Conservation (phyloP, 2,113 vertebrate genomes). For the Sisor rabdophorus region DNA sequence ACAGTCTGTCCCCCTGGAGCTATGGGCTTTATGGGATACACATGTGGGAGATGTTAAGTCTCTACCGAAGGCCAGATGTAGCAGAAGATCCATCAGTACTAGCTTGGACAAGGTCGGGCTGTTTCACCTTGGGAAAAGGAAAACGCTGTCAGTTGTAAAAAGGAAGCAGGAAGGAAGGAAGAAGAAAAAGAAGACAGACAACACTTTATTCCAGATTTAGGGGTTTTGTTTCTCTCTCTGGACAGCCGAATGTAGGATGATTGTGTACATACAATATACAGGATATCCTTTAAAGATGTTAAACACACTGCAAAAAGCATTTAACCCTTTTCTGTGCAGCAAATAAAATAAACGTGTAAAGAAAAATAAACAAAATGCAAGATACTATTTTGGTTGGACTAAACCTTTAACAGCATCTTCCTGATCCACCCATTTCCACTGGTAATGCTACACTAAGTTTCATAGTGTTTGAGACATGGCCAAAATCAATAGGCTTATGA, state of each 20-base stretch:
- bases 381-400: no score
- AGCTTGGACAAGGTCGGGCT: neutral
- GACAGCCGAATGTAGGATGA: neutral
- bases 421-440: conserved; percentile 4
- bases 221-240: neutral
- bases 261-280: conserved; percentile 7
- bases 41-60: conserved; percentile 22
- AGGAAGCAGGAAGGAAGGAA: conserved; percentile 13
- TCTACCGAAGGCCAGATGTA: conserved; percentile 25
- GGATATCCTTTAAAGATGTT: conserved; percentile 26
- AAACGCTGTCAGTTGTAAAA: conserved; percentile 18
- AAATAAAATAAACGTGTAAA: no score
- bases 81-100: conserved; percentile 28
- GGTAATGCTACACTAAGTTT: neutral
- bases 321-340: neutral
- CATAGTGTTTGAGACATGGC: neutral
- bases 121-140: conserved; percentile 7
- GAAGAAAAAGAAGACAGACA: neutral
- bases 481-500: neutral
- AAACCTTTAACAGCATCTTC: neutral
- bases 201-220: conserved; percentile 2
- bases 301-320: neutral
- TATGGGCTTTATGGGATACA: conserved; percentile 5
- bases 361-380: neutral
- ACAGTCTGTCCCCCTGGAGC: conserved; percentile 29